A percentile compares a stretch with the other conserved stretches of the same genome.
phyloP scores from a whole-genome alignment of 2,113 vertebrate genomes.

The Hemicordylus capensis region DNA sequence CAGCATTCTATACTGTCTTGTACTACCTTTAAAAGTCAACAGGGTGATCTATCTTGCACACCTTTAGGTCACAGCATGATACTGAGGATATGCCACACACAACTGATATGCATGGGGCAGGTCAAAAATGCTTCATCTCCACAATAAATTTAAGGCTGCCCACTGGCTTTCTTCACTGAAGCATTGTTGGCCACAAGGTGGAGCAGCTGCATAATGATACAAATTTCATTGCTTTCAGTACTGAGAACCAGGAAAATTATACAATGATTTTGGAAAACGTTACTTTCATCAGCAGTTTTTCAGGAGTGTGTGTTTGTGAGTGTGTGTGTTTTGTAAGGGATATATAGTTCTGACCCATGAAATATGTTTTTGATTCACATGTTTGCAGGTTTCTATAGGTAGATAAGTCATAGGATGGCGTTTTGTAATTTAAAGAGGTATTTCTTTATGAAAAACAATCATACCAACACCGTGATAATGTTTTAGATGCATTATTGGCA shows the following conservation, averaged over 20 bases:
- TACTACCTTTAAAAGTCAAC: no score
- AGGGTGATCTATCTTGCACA: no score
- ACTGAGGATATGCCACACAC: neutral
- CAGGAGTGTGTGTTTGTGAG: no score
- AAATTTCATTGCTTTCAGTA: neutral
- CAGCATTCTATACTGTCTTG: no score
- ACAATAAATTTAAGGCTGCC: neutral
- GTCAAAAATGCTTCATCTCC: neutral
- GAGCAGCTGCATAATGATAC: slow-evolving; percentile 50
- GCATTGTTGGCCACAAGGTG: slow-evolving; percentile 59
- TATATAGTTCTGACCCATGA: neutral
- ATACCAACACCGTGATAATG: neutral
- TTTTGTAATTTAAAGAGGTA: neutral
- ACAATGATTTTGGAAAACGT: no score
- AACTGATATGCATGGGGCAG: neutral
- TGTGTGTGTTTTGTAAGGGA: neutral
- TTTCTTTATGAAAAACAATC: neutral
- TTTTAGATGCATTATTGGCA: neutral
- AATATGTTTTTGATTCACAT: neutral
- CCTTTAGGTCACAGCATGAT: neutral
- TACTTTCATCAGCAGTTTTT: neutral
- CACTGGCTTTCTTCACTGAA: accelerated
- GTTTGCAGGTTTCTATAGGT: neutral
- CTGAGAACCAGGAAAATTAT: neutral
- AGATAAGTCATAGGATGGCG: neutral